A percentile compares a stretch with the other conserved stretches of the same genome.
phyloP scores from a whole-genome alignment of 2,888 invertebrate genomes.

The Tipula vernalis region DNA sequence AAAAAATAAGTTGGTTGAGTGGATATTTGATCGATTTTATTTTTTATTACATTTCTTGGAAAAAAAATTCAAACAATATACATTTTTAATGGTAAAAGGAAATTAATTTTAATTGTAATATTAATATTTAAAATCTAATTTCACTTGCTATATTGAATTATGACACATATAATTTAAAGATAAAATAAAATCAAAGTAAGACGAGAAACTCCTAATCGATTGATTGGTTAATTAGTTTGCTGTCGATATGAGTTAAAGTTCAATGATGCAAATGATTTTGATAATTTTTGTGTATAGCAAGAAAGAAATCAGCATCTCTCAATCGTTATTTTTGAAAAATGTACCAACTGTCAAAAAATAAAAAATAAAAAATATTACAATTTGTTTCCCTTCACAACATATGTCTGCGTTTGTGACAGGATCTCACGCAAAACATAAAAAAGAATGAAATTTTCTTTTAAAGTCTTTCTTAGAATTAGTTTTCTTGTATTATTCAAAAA shows the following conservation, averaged over 20 bases:
- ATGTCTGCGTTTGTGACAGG: too few species aligned
- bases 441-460: too few species aligned
- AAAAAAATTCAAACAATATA: background rate
- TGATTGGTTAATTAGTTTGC: background rate
- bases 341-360: background rate
- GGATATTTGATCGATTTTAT: background rate
- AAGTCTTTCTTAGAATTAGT: too few species aligned
- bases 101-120: background rate
- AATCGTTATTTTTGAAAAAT: too few species aligned
- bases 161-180: background rate
- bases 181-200: background rate
- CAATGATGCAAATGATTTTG: background rate
- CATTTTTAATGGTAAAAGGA: background rate
- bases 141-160: background rate
- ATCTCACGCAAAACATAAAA: too few species aligned
- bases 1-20: background rate
- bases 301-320: background rate
- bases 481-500: too few species aligned
- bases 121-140: background rate
- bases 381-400: too few species aligned
- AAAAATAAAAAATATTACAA: background rate
- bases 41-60: background rate
- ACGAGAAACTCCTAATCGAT: background rate
- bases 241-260: background rate
- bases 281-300: background rate